A percentile compares a stretch with the other conserved stretches of the same genome.
These are phyloP conservation scores for Acestrorhynchus altus DNA, from an alignment of 2,797 vertebrate genomes.

Conservation along the genomic window DNA sequence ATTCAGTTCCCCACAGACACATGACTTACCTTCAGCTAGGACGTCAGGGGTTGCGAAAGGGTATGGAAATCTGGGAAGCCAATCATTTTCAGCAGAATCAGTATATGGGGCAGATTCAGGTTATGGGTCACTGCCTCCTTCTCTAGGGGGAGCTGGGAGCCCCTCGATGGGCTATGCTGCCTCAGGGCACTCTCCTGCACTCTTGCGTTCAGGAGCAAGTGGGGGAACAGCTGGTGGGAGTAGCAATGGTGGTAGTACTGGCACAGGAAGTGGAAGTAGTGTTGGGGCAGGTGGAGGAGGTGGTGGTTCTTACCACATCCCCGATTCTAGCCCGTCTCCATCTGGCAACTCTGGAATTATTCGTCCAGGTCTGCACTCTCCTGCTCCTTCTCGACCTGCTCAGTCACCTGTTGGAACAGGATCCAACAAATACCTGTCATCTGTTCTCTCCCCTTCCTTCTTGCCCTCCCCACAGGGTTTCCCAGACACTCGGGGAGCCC, in stretches of 20 bases:
- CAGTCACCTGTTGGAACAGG: constrained; percentile 78
- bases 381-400: constrained; percentile 83
- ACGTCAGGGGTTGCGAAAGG: constrained; percentile 74
- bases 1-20: constrained; percentile 89
- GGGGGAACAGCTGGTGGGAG: constrained; percentile 79
- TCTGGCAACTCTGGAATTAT: constrained; percentile 86
- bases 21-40: constrained; percentile 84
- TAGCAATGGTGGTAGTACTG: constrained; percentile 74
- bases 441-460: constrained; percentile 90
- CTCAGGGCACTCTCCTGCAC: constrained; percentile 91
- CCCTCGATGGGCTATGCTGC: constrained; percentile 88
- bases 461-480: constrained; percentile 85
- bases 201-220: constrained; percentile 83
- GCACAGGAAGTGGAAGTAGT: constrained; percentile 72
- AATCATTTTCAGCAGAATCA: constrained; percentile 78
- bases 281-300: constrained; percentile 72
- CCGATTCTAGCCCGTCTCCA: constrained; percentile 89
- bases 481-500: constrained; percentile 77
- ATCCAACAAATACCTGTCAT: constrained; percentile 89
- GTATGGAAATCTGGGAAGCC: constrained; percentile 78
- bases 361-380: constrained; percentile 89
- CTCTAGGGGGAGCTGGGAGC: constrained; percentile 86
- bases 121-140: constrained; percentile 81
- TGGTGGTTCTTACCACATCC: constrained; percentile 79
- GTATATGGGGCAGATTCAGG: constrained; percentile 81